phyloP scores from a whole-genome alignment of 1,140 invertebrate species.

The Pseudomyrmex dendroicus region DNA sequence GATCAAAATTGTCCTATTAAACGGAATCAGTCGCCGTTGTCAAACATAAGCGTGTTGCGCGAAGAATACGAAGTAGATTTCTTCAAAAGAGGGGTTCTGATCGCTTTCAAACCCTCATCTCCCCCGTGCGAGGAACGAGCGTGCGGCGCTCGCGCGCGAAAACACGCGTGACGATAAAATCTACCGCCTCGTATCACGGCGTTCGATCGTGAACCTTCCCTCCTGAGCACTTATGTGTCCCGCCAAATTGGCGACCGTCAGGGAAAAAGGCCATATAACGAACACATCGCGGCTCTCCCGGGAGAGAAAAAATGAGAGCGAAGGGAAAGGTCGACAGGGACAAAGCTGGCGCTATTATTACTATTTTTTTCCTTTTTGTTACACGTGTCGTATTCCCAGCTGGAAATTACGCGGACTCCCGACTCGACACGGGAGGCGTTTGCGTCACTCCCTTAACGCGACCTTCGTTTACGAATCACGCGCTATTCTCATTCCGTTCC shows the following conservation, averaged over 20 bases:
- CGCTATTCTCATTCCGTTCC: constrained; percentile 42
- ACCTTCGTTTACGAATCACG: constrained; percentile 44
- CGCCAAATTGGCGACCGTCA: constrained; percentile 52
- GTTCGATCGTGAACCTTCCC: constrained; percentile 56
- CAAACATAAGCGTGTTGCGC: no score
- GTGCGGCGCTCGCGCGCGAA: constrained; percentile 39
- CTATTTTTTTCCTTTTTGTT: constrained; percentile 65
- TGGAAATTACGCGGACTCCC: constrained; percentile 65
- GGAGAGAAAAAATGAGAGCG: constrained; percentile 20
- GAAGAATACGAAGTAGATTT: constrained; percentile 19
- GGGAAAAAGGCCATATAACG: constrained; percentile 50
- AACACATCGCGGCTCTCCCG: constrained; percentile 39
- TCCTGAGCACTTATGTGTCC: constrained; percentile 57
- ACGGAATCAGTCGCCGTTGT: background rate
- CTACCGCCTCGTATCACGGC: constrained; percentile 63
- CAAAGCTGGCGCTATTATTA: constrained; percentile 69
- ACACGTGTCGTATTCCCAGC: constrained; percentile 48
- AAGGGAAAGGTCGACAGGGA: constrained; percentile 57
- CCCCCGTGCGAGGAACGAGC: constrained; percentile 69
- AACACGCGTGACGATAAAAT: constrained; percentile 73
- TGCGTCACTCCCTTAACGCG: constrained; percentile 41
- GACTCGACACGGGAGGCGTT: constrained; percentile 20
- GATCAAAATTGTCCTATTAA: background rate
- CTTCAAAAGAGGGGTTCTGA: constrained; percentile 59
- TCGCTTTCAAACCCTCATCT: constrained; percentile 54